Evolutionary conservation across 2,797 vertebrate species (phyloP).

Genomic region (Dicrostonyx torquatus): DNA sequence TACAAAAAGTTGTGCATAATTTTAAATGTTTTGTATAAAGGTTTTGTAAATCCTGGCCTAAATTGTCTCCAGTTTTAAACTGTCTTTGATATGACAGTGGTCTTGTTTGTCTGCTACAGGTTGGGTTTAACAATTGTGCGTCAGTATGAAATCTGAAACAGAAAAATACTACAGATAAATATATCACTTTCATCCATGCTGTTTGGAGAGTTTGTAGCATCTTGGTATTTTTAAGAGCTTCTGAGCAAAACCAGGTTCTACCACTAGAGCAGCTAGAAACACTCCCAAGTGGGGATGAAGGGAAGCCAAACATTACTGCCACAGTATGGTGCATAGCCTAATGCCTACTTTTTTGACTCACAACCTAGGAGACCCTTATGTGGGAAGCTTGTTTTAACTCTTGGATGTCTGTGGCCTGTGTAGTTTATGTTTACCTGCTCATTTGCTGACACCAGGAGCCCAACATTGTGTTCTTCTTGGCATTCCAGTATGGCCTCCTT

Average conservation of each 20-base stretch:
- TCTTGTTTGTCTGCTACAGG: background rate
- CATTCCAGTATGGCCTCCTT: background rate
- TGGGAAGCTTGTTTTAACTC: background rate
- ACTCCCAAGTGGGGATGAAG: background rate
- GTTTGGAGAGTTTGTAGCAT: background rate
- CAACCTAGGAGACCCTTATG: background rate
- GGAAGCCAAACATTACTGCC: background rate
- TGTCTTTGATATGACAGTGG: background rate
- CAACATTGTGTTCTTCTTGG: background rate
- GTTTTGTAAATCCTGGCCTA: background rate
- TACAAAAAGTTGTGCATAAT: background rate
- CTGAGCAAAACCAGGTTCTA: background rate
- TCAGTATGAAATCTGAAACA: background rate
- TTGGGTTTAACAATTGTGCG: background rate
- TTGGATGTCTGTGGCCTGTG: background rate
- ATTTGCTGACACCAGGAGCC: background rate
- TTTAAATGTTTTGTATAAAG: background rate
- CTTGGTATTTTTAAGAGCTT: background rate
- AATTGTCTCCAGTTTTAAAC: conserved; percentile 2
- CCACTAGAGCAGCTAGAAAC: background rate
- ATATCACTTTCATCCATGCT: background rate
- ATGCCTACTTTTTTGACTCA: background rate
- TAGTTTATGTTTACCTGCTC: background rate
- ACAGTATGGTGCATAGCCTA: background rate
- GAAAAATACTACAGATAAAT: background rate